Evolutionary conservation across 2,113 vertebrate species (phyloP).

Genomic region (Nipponia nippon): DNA sequence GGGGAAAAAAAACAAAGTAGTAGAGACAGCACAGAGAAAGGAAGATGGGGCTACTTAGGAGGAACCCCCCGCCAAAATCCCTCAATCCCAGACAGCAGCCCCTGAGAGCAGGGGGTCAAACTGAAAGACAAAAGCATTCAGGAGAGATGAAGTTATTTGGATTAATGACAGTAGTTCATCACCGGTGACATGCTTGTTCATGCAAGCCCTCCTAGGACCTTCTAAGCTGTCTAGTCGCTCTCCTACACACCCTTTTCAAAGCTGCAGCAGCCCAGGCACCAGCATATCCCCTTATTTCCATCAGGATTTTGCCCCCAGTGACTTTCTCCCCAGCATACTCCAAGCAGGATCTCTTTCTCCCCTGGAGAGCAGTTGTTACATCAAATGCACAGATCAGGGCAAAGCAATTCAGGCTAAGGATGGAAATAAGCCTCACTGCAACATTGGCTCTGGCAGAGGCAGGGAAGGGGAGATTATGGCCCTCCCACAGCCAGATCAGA

Average conservation of each 20-base stretch:
- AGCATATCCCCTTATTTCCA: background rate
- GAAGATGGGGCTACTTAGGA: background rate
- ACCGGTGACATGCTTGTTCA: background rate
- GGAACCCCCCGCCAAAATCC: rapidly evolving
- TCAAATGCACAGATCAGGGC: background rate
- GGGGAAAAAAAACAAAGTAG: rapidly evolving
- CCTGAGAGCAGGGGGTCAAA: background rate
- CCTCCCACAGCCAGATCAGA: background rate
- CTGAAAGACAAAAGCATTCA: background rate
- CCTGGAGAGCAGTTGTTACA: rapidly evolving
- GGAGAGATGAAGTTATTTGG: background rate
- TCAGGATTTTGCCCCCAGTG: background rate
- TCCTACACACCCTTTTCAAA: background rate
- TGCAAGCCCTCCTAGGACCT: background rate
- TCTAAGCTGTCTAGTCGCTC: background rate
- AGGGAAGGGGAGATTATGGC: background rate
- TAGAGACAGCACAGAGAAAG: background rate
- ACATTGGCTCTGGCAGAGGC: background rate
- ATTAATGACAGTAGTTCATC: background rate
- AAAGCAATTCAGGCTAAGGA: background rate
- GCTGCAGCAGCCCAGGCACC: background rate
- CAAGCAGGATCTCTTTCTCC: background rate
- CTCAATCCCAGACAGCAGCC: background rate
- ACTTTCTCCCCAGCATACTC: background rate
- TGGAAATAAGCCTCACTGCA: background rate